Percentiles rank a stretch among this genome's conserved stretches.
Evolutionary conservation across 2,888 invertebrate genomes (phyloP).

Genomic region (Tenthredo amoena): DNA sequence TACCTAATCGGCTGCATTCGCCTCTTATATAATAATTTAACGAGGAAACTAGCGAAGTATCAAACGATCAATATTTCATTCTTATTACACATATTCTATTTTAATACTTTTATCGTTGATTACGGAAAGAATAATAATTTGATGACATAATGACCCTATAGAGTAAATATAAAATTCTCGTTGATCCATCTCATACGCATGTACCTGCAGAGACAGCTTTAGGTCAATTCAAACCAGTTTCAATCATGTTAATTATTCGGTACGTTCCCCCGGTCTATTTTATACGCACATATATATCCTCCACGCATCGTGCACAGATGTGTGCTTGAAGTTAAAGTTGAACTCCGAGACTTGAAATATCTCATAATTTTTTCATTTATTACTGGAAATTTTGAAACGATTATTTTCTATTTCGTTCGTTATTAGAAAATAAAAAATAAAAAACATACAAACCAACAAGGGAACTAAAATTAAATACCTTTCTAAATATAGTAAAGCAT

Average conservation of each 20-base stretch:
- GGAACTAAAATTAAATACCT: background rate
- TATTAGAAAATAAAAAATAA: background rate
- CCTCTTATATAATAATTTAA: background rate
- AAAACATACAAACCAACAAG: background rate
- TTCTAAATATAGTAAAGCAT: background rate
- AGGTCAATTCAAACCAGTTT: slow-evolving; percentile 51
- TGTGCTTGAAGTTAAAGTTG: background rate
- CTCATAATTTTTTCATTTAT: background rate
- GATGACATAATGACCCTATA: background rate
- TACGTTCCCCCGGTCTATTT: slow-evolving; percentile 5
- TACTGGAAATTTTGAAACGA: background rate
- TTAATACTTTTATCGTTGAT: background rate
- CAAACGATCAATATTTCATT: background rate
- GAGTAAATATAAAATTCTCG: background rate
- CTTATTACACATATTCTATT: background rate
- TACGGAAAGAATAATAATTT: slow-evolving; percentile 12
- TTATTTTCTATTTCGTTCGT: background rate
- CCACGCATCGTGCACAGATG: background rate
- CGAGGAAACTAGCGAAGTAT: background rate
- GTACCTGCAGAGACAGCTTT: slow-evolving; percentile 42
- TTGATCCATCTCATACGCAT: background rate
- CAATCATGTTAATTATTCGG: slow-evolving; percentile 46
- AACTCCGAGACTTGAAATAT: background rate
- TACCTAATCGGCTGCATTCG: background rate
- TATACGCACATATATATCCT: background rate